Evolutionary conservation across 2,113 vertebrate genomes (phyloP).

Genomic region (Corythornis cristatus): DNA sequence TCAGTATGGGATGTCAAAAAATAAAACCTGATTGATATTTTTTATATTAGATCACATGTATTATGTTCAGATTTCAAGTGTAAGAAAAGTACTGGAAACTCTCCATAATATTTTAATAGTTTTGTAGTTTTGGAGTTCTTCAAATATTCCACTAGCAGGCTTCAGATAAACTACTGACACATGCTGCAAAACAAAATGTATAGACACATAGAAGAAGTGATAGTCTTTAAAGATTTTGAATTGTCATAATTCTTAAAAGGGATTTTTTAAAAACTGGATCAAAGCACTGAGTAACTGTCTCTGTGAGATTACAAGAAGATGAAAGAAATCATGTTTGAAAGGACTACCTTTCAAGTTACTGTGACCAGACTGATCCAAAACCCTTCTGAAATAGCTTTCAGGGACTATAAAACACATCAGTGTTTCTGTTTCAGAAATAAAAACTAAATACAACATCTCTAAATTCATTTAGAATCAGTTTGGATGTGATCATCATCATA

Average conservation of each 20-base stretch:
- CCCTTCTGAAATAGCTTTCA: not conserved
- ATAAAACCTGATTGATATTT: not conserved
- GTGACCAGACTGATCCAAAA: not conserved
- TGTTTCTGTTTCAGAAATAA: not conserved
- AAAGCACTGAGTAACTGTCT: not conserved
- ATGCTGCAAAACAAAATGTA: not conserved
- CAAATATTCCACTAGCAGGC: not conserved
- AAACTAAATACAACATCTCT: not conserved
- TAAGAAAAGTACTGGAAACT: not conserved
- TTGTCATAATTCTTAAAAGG: not conserved
- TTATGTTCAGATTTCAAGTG: not conserved
- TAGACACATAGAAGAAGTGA: not conserved
- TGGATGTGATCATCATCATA: not conserved
- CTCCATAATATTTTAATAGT: not conserved
- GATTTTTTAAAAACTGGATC: not conserved
- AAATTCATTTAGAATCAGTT: not conserved
- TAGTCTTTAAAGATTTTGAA: not conserved
- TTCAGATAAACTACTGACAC: not conserved
- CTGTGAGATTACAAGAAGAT: not conserved
- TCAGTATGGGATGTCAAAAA: not conserved
- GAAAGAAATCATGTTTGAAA: not conserved
- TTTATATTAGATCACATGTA: not conserved
- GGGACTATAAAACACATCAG: not conserved
- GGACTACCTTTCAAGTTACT: not conserved
- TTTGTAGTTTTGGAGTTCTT: not conserved